Conservation (phyloP, 37 sponge, comb jelly and placozoan genomes). For the Haliclona indistincta region DNA sequence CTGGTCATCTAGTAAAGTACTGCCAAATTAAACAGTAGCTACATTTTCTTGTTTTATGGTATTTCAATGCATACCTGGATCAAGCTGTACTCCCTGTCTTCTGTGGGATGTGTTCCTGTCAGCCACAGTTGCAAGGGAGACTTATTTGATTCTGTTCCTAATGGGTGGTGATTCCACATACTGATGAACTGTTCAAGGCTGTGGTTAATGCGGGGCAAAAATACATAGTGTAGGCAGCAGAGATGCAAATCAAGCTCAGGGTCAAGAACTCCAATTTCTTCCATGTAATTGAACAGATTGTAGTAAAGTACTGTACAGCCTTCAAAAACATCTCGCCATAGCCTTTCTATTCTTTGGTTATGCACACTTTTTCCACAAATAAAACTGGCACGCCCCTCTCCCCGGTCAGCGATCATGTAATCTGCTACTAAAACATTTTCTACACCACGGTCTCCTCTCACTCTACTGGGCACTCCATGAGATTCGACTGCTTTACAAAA, state of each 20-base stretch:
- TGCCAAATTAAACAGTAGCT: too few relatives aligned
- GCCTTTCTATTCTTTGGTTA: conserved; percentile 60
- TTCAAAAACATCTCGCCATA: conserved; percentile 52
- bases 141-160: conserved; percentile 13
- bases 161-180: conserved; percentile 43
- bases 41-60: too few relatives aligned
- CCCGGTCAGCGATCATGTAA: too few relatives aligned
- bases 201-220: conserved; percentile 33
- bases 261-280: conserved; percentile 21
- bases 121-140: conserved; percentile 49
- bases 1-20: too few relatives aligned
- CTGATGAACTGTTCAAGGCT: conserved; percentile 15
- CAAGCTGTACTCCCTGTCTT: conserved; percentile 3
- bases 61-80: too few relatives aligned
- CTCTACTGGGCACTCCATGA: conserved; percentile 30
- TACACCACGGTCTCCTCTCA: conserved; percentile 36
- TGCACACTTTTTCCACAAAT: conserved; percentile 58
- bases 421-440: conserved; percentile 54
- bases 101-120: background rate
- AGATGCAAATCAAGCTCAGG: conserved; percentile 15
- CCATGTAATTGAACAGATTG: conserved; percentile 43
- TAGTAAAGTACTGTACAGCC: conserved; percentile 26
- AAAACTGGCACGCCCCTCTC: conserved; percentile 15
- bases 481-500: conserved; percentile 20
- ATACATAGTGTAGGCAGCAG: conserved; percentile 56